Evolutionary conservation across 1,140 invertebrate genomes (phyloP), one percentile per base, ranked within the genome.

Genomic region (Adelges cooleyi): DNA sequence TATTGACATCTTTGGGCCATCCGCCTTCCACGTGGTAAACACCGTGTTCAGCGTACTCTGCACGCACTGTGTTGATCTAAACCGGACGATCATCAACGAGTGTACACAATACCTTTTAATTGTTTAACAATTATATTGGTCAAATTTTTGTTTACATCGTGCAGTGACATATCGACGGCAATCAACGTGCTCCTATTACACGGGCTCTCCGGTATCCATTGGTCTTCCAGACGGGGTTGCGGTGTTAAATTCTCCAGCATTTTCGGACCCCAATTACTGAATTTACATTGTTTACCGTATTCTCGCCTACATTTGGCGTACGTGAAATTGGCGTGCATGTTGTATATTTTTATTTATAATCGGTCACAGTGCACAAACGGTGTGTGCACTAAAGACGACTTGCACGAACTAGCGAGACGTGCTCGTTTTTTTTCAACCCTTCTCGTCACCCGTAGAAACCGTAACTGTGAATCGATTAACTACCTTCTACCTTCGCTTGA

Each of bases 1-100:
- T 84, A 71, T 95, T 95, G 46, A 97, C 84, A 72, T 97, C 94
- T 77, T 94, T 95, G 1, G 94, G 93, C 95, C 95, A 98, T 2
- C 94, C 95, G 23, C 95, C 95, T 78, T 98, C 95, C 5, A 85
- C 82, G 72, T 98, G 95, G 70, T 88, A 88, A 71, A 95, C 86
- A 1, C 90, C 86, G 9, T 80, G 78, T 71, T 81, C 83, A 67
- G 85, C 85, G 72, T 86, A 93, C 69, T 90, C 87, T 48, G 87
- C 88, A 71, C 90, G 79, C 67, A 81, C 81, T 15, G 72, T 73
- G 40, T 71, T 73, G 36, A 70, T 51, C 72, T 73, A 10, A 5
- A 23, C 13, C 9, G 29, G n/a, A n/a, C n/a, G n/a, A n/a, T 17
- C 15, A 53, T 0, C n/a, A 17, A 54, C 13, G 5, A 36, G 50